Percentiles rank a stretch among this genome's conserved stretches.
These are phyloP conservation scores for Pammene fasciana DNA, from an alignment of 2,888 invertebrate genomes.

Conservation along the genomic window DNA sequence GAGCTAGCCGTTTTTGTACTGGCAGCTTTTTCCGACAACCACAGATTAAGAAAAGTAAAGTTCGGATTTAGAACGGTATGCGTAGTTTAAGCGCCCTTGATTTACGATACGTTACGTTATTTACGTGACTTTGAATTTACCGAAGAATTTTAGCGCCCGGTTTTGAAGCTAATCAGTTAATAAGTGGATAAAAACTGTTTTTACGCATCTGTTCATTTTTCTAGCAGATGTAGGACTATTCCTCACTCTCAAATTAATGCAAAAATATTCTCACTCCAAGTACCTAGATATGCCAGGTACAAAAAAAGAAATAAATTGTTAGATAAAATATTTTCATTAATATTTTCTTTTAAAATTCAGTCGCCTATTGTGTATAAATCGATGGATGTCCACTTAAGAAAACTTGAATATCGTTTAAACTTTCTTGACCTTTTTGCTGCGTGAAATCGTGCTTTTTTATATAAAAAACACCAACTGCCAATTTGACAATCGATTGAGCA, in stretches of 20 bases:
- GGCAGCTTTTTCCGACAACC: slow-evolving; percentile 41
- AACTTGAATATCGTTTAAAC: slow-evolving; percentile 1
- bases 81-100: slow-evolving; percentile 67
- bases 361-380: too few species aligned
- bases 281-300: too few species aligned
- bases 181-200: background rate
- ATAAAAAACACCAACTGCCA: slow-evolving; percentile 52
- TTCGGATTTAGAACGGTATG: slow-evolving; percentile 36
- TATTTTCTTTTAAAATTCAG: too few species aligned
- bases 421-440: slow-evolving; percentile 11
- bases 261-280: too few species aligned
- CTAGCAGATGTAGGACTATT: background rate
- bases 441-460: slow-evolving; percentile 9
- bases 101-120: slow-evolving; percentile 59
- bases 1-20: slow-evolving; percentile 33
- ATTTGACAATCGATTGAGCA: slow-evolving; percentile 65
- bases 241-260: too few species aligned
- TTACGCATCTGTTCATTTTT: background rate
- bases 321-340: too few species aligned
- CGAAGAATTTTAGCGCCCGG: slow-evolving; percentile 69
- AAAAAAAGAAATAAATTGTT: too few species aligned
- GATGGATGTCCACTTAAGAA: background rate
- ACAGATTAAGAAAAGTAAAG: slow-evolving; percentile 39
- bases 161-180: slow-evolving; percentile 44
- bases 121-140: slow-evolving; percentile 48